Evolutionary conservation across 92 coral and sea anemone genomes (phyloP).

Genomic region (Heteractis magnifica): DNA sequence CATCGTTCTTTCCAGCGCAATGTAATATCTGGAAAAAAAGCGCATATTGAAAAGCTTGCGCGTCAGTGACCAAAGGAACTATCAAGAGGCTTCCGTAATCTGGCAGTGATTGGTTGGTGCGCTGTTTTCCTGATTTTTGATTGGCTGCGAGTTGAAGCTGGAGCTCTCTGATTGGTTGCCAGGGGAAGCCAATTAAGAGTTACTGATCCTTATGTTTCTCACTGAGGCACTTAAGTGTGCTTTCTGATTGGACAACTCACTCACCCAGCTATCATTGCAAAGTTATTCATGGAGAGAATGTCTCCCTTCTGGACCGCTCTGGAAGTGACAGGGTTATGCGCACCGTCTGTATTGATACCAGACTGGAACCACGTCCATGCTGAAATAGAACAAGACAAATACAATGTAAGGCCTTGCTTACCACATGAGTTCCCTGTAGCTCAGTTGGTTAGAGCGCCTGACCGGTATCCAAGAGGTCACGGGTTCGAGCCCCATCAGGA

Average conservation of each 20-base stretch:
- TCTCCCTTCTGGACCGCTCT: slow-evolving; percentile 89
- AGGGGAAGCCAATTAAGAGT: background rate
- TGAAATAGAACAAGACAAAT: slow-evolving; percentile 17
- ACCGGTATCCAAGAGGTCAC: no score
- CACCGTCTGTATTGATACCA: slow-evolving; percentile 92
- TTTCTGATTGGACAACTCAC: slow-evolving; percentile 7
- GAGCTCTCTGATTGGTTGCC: background rate
- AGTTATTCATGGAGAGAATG: slow-evolving; percentile 75
- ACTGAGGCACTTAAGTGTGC: background rate
- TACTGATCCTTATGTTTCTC: background rate
- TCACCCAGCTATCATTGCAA: slow-evolving; percentile 90
- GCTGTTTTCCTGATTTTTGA: background rate
- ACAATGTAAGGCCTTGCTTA: no score
- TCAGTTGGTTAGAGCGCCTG: background rate
- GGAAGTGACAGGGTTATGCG: slow-evolving; percentile 86
- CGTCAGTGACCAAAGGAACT: background rate
- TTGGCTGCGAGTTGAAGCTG: background rate
- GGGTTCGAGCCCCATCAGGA: no score
- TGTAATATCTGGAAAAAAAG: slow-evolving; percentile 57
- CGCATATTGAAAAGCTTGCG: background rate
- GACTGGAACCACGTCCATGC: slow-evolving; percentile 99
- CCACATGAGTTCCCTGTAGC: no score
- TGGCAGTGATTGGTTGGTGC: background rate
- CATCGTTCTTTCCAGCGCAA: slow-evolving; percentile 82
- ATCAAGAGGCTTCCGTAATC: background rate